Evolutionary conservation across 2,797 vertebrate species (phyloP), one percentile per base, ranked within the genome.

Genomic region (Clamator glandarius): DNA sequence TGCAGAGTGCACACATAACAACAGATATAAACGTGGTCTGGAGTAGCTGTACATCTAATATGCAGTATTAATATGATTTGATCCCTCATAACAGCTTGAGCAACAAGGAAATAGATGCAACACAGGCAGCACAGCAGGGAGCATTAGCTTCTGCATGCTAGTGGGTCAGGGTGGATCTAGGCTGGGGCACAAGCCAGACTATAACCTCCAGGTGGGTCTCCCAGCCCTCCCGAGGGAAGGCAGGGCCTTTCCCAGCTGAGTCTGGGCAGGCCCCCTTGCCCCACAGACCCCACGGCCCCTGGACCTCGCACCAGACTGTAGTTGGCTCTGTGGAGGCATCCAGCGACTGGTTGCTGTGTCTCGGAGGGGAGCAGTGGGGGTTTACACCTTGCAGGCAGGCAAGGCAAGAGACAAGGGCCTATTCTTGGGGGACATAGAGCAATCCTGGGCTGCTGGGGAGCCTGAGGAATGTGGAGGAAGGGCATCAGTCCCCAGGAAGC

Each of bases 71-170:
- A 76, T 64, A 66, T 29, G 73, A 89, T 80, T 33, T 85, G 63
- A 87, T 93, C 57, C 80, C 84, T 85, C 26, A 1, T 50, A 95
- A 79, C 57, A 64, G 80, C 75, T 84, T n/a, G 35, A 92, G 42
- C n/a, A 62, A 50, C 52, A 54, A 84, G 81, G 90, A 87, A 84
- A 82, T 67, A 83, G 87, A 77, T 33, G 52, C 66, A 48, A 62
- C 25, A 52, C 66, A 83, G 74, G 75, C 83, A 77, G 35, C 1
- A 0, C 3, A 12, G 41, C 4, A 2, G 63, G 36, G 55, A 73
- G 52, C 7, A 3, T 58, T 46, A 0, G 0, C 70, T 57, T 63
- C 69, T 0, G 0, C 35, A 0, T 19, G 44, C 51, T 2, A 0
- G 28, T 2, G 0, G 55, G 63, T 63, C 0, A 0, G 69, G 25